Base-by-base conservation (phyloP, 2,797 vertebrate genomes). In the Ibycter americanus region DNA sequence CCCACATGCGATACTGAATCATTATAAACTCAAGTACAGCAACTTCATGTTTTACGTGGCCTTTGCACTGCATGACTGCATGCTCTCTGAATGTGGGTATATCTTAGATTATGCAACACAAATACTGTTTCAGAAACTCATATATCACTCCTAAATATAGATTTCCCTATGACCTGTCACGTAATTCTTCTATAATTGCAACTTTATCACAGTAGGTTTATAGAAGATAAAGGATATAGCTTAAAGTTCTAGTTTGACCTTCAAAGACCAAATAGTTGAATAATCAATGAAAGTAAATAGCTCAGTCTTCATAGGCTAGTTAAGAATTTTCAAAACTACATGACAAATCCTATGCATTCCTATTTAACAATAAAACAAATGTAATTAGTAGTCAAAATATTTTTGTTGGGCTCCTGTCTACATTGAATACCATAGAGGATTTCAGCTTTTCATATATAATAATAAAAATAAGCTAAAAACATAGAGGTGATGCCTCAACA, bases 1-100 rank as follows among this genome's bases (percentile, higher is more conserved):
- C 21, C 18, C 25, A 67, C 3, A 1, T 44, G 27, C 0, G 0
- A 5, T 36, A 63, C 15, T 42, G 44, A 83, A 46, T 70, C 34
- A 74, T 52, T 78, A 54, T 34, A 59, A 54, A 47, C 11, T 58
- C 23, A 79, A 58, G 15, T 27, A 79, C 22, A 83, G 23, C 15
- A 42, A 31, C 18, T 42, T 67, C 40, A n/a, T 40, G 27, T 78
- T 72, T 55, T 83, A 51, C 14, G 61, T 20, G 36, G 32, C 10
- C 25, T 87, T 74, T 1, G 2, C 10, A 49, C 22, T 38, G 32
- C 29, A 49, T 8, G 7, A 31, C 12, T 18, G 9, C 32, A n/a
- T 54, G 6, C 42, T 71, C 63, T 65, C 40, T 84, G 27, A 59
- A 44, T 46, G 25, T 13, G 9, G 9, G 6, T 66, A 16, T 65